phyloP scores from a whole-genome alignment of 2,113 vertebrate species.

The Struthidea cinerea region DNA sequence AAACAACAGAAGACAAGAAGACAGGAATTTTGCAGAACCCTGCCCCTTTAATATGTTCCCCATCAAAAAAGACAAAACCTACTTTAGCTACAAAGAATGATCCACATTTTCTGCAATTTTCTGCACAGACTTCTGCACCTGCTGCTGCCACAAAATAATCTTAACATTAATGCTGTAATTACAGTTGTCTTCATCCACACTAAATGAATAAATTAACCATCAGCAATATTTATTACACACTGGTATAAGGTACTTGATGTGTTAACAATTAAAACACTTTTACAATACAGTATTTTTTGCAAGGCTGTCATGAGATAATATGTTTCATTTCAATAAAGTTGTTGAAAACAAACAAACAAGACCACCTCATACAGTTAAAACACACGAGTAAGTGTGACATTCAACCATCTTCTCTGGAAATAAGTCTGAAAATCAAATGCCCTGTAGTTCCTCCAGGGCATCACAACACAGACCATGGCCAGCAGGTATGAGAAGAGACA shows the following conservation, averaged over 20 bases:
- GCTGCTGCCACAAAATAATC: neutral
- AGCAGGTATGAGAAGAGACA: neutral
- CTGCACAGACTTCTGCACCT: neutral
- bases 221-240: neutral
- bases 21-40: neutral
- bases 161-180: neutral
- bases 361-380: neutral
- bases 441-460: neutral
- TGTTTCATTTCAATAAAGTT: neutral
- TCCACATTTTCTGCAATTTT: neutral
- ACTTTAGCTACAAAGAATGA: neutral
- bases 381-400: fast-evolving
- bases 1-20: neutral
- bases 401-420: neutral
- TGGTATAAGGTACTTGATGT: neutral
- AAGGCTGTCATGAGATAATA: neutral
- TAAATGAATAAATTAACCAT: neutral
- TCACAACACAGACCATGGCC: neutral
- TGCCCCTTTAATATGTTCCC: neutral
- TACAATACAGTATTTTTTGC: neutral
- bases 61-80: neutral
- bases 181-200: neutral
- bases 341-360: neutral
- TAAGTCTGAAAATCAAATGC: neutral
- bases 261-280: neutral